Evolutionary conservation across 2,113 vertebrate species (phyloP), one percentile per base, ranked within the genome.

Genomic region (Semicossyphus pulcher): DNA sequence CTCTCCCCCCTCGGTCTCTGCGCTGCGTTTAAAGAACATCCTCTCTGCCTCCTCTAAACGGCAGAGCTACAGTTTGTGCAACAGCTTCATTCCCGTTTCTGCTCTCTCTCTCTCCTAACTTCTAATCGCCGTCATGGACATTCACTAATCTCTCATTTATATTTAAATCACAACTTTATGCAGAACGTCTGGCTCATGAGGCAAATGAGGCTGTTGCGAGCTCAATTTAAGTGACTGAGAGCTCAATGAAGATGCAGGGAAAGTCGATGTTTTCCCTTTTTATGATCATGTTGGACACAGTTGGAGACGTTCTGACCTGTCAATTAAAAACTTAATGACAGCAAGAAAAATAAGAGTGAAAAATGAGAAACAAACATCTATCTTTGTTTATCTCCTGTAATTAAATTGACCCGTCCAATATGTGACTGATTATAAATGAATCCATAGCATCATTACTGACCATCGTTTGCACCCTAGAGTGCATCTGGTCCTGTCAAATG

Each of bases 101-200:
- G 1, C 8, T 8, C 11, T 7, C 71, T 44, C 65, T 64, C 44
- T 71, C 60, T 47, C 36, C 44, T n/a, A 65, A 72, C 56, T 57
- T 76, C 26, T 82, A 73, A 80, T 83, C 72, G 83, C 63, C 74
- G 68, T 74, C 67, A 60, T 68, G 73, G 78, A 84, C 68, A 64
- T 66, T 52, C n/a, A 52, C 54, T 83, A 83, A 86, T 83, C 85
- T 77, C 76, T 80, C 81, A 80, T 90, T 85, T 84, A 76, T 83
- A 86, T 89, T 86, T 72, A 67, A 78, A 79, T 69, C 68, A 80
- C 69, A 83, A 67, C 76, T 82, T 80, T 53, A 73, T 60, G 48
- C 77, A 76, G 59, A 61, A 58, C 74, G 60, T 63, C 29, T 65
- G 26, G 37, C 54, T 85, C 58, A 47, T 60, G 49, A 73, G 57